Base-by-base conservation (phyloP, 2,113 vertebrate species). In the Rynchops niger region DNA sequence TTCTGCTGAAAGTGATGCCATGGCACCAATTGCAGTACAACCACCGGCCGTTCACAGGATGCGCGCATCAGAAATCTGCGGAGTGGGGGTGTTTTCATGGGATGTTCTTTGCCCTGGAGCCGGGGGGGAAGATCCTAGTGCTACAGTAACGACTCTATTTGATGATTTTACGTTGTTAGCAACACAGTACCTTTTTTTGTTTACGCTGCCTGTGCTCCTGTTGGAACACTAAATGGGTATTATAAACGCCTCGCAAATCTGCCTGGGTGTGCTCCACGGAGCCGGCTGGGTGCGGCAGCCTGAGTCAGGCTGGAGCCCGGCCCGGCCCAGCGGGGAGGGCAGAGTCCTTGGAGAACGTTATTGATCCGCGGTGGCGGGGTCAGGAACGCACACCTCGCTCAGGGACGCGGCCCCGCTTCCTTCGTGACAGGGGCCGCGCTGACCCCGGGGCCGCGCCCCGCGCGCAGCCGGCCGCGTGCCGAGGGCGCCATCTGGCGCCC, bases 361-460 rank as follows among this genome's bases (percentile, higher is more conserved):
- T 36, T 2, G 11, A 3, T 32, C 9, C 8, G 0, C 0, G 4
- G 32, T 5, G 42, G 15, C 11, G 4, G 14, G 14, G 17, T 13
- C 29, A 32, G 50, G 52, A 70, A 3, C 10, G 15, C 34, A 4
- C 16, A 3, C 4, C n/a, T 19, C 12, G 3, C 2, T 9, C 18
- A 15, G 2, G 1, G 21, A 6, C 2, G 3, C 6, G 1, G 21
- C 8, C 2, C 14, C 12, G 6, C 21, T n/a, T 53, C 11, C 2
- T 32, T 43, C 40, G 47, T 7, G 50, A 62, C 32, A 27, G 8
- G 2, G 1, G 1, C 58, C 16, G 0, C 5, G 38, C 25, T 7
- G 14, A 5, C 34, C 3, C 16, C 20, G 29, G 32, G 21, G 25
- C 22, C 9, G n/a, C 1, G 2, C 25, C 4, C 26, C 2, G 14